Percentiles rank a stretch among this genome's conserved stretches.
These are phyloP conservation scores for Girardia tigrina DNA, from an alignment of 2,888 invertebrate genomes.

Conservation along the genomic window DNA sequence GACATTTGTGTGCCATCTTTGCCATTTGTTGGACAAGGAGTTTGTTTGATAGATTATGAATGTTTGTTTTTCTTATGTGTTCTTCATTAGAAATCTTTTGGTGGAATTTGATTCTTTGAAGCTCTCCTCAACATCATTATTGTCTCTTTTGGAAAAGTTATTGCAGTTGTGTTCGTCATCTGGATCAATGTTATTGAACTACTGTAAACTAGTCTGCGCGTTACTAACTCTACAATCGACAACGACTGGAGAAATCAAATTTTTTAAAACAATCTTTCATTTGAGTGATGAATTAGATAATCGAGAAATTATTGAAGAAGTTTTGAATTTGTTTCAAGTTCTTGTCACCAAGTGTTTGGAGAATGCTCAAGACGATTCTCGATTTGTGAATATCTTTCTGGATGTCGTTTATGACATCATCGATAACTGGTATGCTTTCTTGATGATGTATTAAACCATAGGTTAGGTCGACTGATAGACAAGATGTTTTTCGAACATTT, in stretches of 20 bases:
- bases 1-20: constrained; percentile 12
- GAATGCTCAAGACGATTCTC: background rate
- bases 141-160: background rate
- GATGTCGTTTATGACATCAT: background rate
- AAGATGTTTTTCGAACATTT: no score
- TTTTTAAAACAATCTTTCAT: background rate
- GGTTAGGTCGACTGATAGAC: no score
- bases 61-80: background rate
- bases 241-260: background rate
- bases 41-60: background rate
- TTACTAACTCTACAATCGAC: background rate
- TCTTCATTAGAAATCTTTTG: background rate
- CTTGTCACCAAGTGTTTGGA: background rate
- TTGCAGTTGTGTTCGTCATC: background rate
- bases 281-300: background rate
- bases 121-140: background rate
- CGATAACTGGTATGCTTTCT: background rate
- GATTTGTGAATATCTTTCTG: background rate
- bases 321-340: background rate
- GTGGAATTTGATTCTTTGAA: background rate
- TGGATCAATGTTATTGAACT: background rate
- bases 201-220: background rate
- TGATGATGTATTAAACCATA: no score
- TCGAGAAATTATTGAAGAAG: background rate
- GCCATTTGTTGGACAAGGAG: background rate